phyloP scores from a whole-genome alignment of 2,888 invertebrate genomes.

The Incurvaria masculella region DNA sequence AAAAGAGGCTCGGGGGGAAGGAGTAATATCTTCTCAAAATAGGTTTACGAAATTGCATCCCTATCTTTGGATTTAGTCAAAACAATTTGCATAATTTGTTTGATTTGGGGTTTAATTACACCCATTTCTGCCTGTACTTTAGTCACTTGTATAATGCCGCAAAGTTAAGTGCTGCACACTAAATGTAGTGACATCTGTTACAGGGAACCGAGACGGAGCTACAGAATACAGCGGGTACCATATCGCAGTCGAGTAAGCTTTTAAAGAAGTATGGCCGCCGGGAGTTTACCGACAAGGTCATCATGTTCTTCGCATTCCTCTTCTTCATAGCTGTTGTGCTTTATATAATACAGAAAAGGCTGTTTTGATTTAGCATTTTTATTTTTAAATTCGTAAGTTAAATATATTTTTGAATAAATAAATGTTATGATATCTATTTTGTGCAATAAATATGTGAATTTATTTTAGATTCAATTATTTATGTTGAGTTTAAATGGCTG shows the following conservation, averaged over 20 bases:
- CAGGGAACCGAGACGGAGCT: slow-evolving; percentile 78
- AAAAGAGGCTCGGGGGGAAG: too few relatives aligned
- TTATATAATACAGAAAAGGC: slow-evolving; percentile 88
- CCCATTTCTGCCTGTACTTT: too few relatives aligned
- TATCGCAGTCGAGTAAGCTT: slow-evolving; percentile 86
- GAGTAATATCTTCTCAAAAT: too few relatives aligned
- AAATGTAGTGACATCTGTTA: slow-evolving; percentile 13
- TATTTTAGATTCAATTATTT: background rate
- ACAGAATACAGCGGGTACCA: slow-evolving; percentile 80
- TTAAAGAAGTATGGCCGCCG: slow-evolving; percentile 91
- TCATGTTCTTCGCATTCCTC: slow-evolving; percentile 81
- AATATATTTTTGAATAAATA: background rate
- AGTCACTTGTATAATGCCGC: too few relatives aligned
- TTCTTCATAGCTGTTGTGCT: slow-evolving; percentile 89
- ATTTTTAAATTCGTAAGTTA: slow-evolving; percentile 8
- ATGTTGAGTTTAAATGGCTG: too few relatives aligned
- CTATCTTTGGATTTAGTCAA: too few relatives aligned
- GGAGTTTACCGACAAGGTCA: slow-evolving; percentile 93
- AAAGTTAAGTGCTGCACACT: background rate
- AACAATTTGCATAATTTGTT: too few relatives aligned
- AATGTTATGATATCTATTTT: background rate
- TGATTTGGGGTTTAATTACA: too few relatives aligned
- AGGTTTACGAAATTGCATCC: too few relatives aligned
- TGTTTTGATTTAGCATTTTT: slow-evolving; percentile 55
- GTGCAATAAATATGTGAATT: background rate